Evolutionary conservation across 2,797 vertebrate genomes (phyloP), one percentile per base, ranked within the genome.

Genomic region (Kryptolebias ocellatus): DNA sequence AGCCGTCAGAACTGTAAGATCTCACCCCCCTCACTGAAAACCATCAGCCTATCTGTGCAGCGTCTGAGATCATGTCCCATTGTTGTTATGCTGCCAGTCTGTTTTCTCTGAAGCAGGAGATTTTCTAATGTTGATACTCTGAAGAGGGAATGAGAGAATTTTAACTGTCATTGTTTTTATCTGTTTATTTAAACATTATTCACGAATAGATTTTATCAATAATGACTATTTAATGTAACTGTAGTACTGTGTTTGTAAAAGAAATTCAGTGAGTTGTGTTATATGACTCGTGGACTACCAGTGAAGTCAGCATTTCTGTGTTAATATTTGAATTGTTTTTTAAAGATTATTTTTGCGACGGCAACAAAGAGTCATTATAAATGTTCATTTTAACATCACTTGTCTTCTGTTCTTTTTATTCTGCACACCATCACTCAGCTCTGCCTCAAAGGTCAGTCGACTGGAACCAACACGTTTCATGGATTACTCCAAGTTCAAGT

Each of bases 331-430:
- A 93, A 94, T 95, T 94, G 93, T 94, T 94, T 95, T 95, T 95
- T 94, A 91, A 93, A 90, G 87, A 91, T 93, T 93, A 91, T 93
- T 92, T 93, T 92, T 92, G 89, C 90, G 91, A 90, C 86, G 84
- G 91, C 90, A 92, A 92, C 92, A 92, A 93, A 92, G 88, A 93
- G 94, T 95, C 94, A 94, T 95, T 94, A 95, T 95, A 95, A 95
- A 95, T 95, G 93, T 94, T 94, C 94, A 95, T 94, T 95, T 94
- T 93, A 94, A 93, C 93, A 94, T 94, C 93, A 92, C 94, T 93
- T 92, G 94, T 94, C 93, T 95, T 92, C 89, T 77, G 92, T 92
- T 93, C 83, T 91, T 89, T 92, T 93, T 93, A 82, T 94, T 94
- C 83, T 67, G 66, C 79, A 54, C 86, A 66, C 74, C 49, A 70